Base-by-base conservation (phyloP, 2,888 invertebrate genomes). In the Maniola hyperantus region DNA sequence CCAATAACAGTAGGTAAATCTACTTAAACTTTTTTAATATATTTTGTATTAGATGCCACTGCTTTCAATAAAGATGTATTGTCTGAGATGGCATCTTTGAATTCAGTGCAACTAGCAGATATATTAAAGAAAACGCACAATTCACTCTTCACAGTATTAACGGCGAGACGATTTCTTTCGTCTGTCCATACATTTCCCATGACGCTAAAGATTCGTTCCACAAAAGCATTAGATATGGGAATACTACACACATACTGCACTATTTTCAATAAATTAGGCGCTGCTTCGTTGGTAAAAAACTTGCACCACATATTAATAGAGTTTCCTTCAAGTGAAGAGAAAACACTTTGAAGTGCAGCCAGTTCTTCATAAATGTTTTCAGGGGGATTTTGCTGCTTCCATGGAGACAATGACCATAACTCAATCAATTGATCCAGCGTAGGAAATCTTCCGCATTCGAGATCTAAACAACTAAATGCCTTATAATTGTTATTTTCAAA, bases 381-480 rank as follows among this genome's bases (percentile, higher is more conserved):
- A 42, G 42, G 42, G 42, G 42, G 42, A 42, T 42, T 42, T 42
- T 42, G 42, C 42, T 42, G 42, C 42, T 42, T 42, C 42, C 42
- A 42, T 42, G 42, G 42, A 42, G 42, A 42, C 42, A 42, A 42
- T 42, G 42, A 42, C 42, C 42, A 42, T 42, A 42, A 42, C 42
- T 42, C 42, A 42, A 42, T 42, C 42, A 42, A 42, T 42, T 42
- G 42, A 42, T 42, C 42, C 42, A 42, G 42, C 42, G 42, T 42
- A 42, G 42, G 42, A 42, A 42, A 42, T 42, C 42, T 42, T 42
- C 42, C 42, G 42, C 42, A 42, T 42, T 46, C 46, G 46, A 46
- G 46, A 46, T 46, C 46, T 46, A 46, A 46, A 46, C 46, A 46
- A 46, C 46, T 46, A 46, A 46, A 46, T 46, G 46, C 46, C 46